These are phyloP conservation scores for Alviniconcha strummeri DNA, from an alignment of 2,888 invertebrate species.

Conservation along the genomic window DNA sequence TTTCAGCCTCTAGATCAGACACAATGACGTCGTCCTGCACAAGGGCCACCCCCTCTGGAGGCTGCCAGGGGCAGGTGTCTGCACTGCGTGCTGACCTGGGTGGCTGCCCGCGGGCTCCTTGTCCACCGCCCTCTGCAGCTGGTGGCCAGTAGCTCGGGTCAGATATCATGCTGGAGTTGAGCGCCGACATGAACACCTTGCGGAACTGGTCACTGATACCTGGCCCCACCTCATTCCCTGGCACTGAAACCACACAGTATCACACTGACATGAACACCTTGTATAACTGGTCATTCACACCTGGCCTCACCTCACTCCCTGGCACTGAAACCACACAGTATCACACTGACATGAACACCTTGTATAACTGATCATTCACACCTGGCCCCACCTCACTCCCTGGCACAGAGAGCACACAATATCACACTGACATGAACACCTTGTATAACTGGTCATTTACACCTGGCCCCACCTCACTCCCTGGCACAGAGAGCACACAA, in stretches of 20 bases:
- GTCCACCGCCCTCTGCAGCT: neutral
- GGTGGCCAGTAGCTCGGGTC: slow-evolving; percentile 16
- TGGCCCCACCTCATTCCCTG: slow-evolving; percentile 28
- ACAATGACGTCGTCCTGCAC: slow-evolving; percentile 27
- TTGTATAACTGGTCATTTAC: slow-evolving; percentile 12
- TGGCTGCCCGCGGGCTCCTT: neutral
- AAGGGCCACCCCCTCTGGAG: slow-evolving; percentile 24
- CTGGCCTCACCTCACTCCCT: slow-evolving; percentile 28
- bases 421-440: slow-evolving; percentile 31
- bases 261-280: slow-evolving; percentile 27
- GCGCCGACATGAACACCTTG: slow-evolving; percentile 28
- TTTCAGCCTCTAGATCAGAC: slow-evolving; percentile 31
- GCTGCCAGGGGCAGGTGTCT: slow-evolving; percentile 12
- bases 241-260: neutral
- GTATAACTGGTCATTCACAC: slow-evolving; percentile 13
- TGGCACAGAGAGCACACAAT: too few species aligned
- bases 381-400: slow-evolving; percentile 29
- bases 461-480: slow-evolving; percentile 22
- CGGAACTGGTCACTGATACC: slow-evolving; percentile 19
- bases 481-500: slow-evolving; percentile 26
- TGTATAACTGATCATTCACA: slow-evolving; percentile 9
- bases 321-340: neutral
- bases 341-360: slow-evolving; percentile 26
- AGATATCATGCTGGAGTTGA: slow-evolving; percentile 44
- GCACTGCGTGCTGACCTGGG: neutral